These are phyloP conservation scores for Acanthiza pusilla DNA, from an alignment of 2,797 vertebrate genomes.

Conservation along the genomic window DNA sequence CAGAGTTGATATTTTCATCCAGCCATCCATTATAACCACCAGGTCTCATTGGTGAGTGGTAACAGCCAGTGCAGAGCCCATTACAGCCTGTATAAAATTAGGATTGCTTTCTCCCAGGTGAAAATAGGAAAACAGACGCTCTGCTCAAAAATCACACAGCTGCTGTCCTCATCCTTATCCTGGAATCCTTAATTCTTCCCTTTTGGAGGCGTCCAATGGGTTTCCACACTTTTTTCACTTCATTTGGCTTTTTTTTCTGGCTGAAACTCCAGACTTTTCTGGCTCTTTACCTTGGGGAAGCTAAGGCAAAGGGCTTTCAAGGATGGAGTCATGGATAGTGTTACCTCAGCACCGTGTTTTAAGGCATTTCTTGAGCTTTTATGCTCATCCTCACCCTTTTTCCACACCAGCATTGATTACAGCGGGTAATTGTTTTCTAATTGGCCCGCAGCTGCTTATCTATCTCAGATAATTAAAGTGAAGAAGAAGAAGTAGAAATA, in stretches of 20 bases:
- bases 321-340: background rate
- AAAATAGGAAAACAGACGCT: background rate
- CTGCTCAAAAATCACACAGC: background rate
- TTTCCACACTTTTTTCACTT: background rate
- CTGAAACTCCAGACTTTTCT: background rate
- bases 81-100: background rate
- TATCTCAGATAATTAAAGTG: conserved; percentile 69
- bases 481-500: conserved; percentile 41
- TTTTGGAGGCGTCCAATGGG: fast-evolving
- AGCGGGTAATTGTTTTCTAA: conserved; percentile 69
- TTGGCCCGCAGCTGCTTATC: conserved; percentile 69
- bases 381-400: background rate
- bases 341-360: background rate
- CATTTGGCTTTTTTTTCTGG: background rate
- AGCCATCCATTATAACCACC: background rate
- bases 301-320: background rate
- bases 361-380: conserved; percentile 25
- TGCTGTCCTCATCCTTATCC: background rate
- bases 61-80: background rate
- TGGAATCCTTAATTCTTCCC: background rate
- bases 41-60: background rate
- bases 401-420: conserved; percentile 64
- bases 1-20: background rate
- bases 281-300: background rate
- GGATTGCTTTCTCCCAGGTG: background rate